Conservation (phyloP, 2,797 vertebrate genomes). For the Tauraco hartlaubi region DNA sequence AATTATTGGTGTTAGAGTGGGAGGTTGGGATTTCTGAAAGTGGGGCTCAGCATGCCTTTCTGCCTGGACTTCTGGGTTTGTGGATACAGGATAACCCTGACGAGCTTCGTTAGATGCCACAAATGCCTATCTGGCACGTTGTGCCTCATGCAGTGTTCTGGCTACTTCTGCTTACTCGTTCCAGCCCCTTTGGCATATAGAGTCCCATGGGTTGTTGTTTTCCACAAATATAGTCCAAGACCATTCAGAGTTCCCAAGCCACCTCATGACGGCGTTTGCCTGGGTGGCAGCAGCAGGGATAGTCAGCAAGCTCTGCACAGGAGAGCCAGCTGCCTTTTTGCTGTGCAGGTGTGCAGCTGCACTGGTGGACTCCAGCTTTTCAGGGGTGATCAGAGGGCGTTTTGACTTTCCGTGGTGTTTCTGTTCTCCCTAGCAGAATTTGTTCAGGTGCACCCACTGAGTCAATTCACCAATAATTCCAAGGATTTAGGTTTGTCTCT, state of each 20-base stretch:
- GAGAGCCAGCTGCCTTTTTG: not conserved
- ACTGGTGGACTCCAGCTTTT: not conserved
- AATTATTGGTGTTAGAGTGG: not conserved
- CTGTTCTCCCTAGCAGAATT: not conserved
- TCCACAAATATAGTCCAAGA: not conserved
- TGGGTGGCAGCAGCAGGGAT: not conserved
- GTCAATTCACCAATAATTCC: not conserved
- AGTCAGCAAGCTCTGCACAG: not conserved
- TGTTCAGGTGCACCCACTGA: not conserved
- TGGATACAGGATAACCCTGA: not conserved
- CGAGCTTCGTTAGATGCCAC: not conserved
- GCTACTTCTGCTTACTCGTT: not conserved
- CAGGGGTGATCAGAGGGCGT: not conserved
- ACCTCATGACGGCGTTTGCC: not conserved
- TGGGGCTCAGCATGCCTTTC: not conserved
- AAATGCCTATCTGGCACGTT: not conserved
- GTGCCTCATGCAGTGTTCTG: rapidly evolving
- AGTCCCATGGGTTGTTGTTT: not conserved
- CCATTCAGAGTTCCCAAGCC: not conserved
- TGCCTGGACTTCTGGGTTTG: not conserved
- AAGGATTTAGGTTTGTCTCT: not conserved
- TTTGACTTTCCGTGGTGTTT: not conserved
- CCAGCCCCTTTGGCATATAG: not conserved
- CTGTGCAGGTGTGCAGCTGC: not conserved
- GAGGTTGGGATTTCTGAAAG: not conserved